Base-by-base conservation (phyloP, 2,113 vertebrate species). In the Anoura caudifer region DNA sequence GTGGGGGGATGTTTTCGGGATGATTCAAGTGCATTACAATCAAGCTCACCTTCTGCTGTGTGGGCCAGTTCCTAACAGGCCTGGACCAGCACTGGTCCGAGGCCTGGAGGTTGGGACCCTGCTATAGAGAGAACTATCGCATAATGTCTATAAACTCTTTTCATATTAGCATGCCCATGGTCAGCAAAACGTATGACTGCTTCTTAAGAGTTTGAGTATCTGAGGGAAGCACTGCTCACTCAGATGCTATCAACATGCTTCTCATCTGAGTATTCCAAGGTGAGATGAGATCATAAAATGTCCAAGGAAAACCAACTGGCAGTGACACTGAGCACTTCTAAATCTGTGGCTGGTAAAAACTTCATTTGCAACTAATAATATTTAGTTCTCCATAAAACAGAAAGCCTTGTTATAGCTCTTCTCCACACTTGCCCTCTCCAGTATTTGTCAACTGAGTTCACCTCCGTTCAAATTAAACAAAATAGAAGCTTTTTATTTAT, bases 401-500 rank as follows among this genome's bases (percentile, higher is more conserved):
- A 87, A 26, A 88, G 52, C 47, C 56, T 59, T 33, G 45, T 24
- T 83, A 63, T 5, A 31, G 45, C 11, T n/a, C 19, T 7, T 75
- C 73, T 52, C 76, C 56, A 93, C 59, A 67, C 5, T 73, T 87
- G 8, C 82, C 26, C 22, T 90, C 41, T 69, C 81, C 26, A 77
- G 26, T 63, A 82, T 77, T 87, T 96, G 86, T 82, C 94, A 97
- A 67, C n/a, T 82, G 56, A 84, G 96, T 95, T 94, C 86, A 86
- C 91, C 83, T 96, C 86, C 61, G 70, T 75, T 96, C 80, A 95
- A 84, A 96, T 95, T 81, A 87, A 96, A 89, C 94, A 96, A 95
- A 81, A 96, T 41, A 94, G n/a, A 80, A 87, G 77, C 67, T 86
- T 95, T 98, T 97, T 95, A 96, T 90, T 96, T 94, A 96, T 96